Base-by-base conservation (phyloP, 2,888 invertebrate species). In the Microctonus brassicae region DNA sequence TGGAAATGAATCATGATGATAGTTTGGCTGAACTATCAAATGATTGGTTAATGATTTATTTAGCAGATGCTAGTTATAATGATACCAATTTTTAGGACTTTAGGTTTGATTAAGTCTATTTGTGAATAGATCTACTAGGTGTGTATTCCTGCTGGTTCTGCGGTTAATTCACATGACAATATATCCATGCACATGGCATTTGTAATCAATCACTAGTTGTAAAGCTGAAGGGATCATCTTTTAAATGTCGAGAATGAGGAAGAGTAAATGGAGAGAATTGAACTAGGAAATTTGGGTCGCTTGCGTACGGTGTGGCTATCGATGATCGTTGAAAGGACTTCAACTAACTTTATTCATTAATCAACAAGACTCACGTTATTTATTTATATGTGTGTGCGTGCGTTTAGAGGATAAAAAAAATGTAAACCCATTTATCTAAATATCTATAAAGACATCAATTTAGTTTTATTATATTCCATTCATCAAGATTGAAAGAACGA, bases 191-290 rank as follows among this genome's bases (percentile, higher is more conserved):
- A 65, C 34, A 53, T 34, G n/a, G 17, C 22, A 13, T 17, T 34
- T 20, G 65, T 55, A 65, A 65, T 65, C 65, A 65, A 65, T 65
- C 53, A 65, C 65, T 11, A 13, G 24, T 47, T 29, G 17, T 36
- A 34, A 36, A 53, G n/a, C 20, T 34, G 42, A n/a, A 17, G 42
- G 52, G 29, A 64, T 64, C 63, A 64, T 64, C 63, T n/a, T 64
- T 64, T 26, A 64, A 64, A 22, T 52, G 47, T 64, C 63, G 26
- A 24, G 26, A 20, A 26, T 33, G 33, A 26, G 24, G 6, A 22
- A 13, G 10, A 6, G 9, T n/a, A 13, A 13, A 60, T n/a, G 34
- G 2, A 60, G 29, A 34, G 3, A 20, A 26, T 10, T 1, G 57
- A 57, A 11, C 24, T 13, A 61, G 61, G 11, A 39, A 52, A 64